A percentile compares a stretch with the other conserved stretches of the same genome.
phyloP scores from a whole-genome alignment of 2,888 invertebrate genomes.

The Leptarthrus brevirostris region DNA sequence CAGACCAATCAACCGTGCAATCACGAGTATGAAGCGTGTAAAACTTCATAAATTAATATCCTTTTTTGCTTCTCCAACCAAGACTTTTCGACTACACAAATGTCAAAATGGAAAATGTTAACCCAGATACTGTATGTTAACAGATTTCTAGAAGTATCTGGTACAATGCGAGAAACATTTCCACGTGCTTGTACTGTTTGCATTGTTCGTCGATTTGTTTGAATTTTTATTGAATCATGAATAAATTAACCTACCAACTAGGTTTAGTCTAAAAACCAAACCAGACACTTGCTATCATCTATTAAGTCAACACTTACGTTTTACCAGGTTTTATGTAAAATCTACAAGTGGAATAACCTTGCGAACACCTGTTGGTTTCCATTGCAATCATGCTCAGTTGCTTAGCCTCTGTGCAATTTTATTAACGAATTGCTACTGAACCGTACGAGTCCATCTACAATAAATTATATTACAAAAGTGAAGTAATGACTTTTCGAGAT shows the following conservation, averaged over 20 bases:
- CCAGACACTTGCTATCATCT: background rate
- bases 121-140: too few relatives aligned
- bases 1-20: background rate
- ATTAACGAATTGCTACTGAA: too few relatives aligned
- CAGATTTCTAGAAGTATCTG: background rate
- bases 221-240: slow-evolving; percentile 6
- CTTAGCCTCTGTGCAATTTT: background rate
- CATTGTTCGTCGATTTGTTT: background rate
- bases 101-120: too few relatives aligned
- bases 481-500: background rate
- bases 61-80: too few relatives aligned
- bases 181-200: background rate
- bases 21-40: too few relatives aligned
- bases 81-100: too few relatives aligned
- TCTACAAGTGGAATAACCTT: slow-evolving; percentile 26
- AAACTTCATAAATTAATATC: too few relatives aligned
- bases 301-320: slow-evolving; percentile 3
- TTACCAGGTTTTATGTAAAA: slow-evolving; percentile 14
- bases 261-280: background rate
- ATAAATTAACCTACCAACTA: slow-evolving; percentile 13
- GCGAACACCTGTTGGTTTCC: slow-evolving; percentile 37
- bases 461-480: background rate
- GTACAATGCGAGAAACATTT: background rate
- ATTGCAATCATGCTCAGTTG: slow-evolving; percentile 9
- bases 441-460: background rate